These are phyloP conservation scores for Melieria crassipennis DNA, from an alignment of 2,888 invertebrate species.

Conservation along the genomic window DNA sequence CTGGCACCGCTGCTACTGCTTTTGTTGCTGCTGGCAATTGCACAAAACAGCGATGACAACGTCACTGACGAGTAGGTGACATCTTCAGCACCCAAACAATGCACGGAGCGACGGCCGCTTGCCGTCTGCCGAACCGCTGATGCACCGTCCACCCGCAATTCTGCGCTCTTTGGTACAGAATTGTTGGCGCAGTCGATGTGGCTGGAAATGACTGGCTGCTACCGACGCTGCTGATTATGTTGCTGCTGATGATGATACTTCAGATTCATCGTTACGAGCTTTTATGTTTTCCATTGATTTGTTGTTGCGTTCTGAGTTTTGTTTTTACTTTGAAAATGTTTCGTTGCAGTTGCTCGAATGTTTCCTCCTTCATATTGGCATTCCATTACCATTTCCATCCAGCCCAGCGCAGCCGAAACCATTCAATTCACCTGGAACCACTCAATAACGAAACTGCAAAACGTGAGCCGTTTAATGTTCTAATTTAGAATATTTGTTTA, in stretches of 20 bases:
- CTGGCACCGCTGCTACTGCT: neutral
- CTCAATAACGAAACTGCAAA: neutral
- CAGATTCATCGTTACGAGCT: neutral
- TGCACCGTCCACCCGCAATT: neutral
- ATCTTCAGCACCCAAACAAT: neutral
- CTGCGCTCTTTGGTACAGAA: neutral
- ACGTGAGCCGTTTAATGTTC: constrained; percentile 10
- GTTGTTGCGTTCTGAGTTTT: neutral
- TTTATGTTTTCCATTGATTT: neutral
- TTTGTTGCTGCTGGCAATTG: neutral
- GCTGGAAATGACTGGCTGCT: neutral
- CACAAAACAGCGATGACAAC: neutral
- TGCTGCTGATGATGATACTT: constrained; percentile 6
- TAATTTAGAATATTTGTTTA: constrained; percentile 9
- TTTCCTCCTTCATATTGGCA: neutral
- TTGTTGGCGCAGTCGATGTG: neutral
- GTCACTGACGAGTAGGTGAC: constrained; percentile 9
- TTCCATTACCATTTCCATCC: neutral
- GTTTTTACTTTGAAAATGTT: too few relatives aligned
- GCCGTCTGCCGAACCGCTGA: neutral
- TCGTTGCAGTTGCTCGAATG: too few relatives aligned
- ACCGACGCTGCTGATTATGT: neutral
- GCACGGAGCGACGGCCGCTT: neutral
- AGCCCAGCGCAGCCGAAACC: too few relatives aligned
- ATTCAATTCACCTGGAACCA: neutral